Conservation (phyloP, 2,113 vertebrate genomes). For the Megaceryle maxima region DNA sequence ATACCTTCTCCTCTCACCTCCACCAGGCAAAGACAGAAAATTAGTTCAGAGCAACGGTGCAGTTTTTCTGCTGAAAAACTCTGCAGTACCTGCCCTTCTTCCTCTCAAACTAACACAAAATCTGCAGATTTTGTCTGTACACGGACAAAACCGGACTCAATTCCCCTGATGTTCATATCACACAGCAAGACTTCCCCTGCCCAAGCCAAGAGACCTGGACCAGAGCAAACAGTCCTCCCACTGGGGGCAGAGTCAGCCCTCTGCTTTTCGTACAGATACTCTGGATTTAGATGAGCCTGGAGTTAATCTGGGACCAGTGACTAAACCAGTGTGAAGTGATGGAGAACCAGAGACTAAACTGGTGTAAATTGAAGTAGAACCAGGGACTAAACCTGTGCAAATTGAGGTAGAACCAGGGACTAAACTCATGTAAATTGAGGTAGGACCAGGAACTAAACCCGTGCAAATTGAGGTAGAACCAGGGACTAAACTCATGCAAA, state of each 20-base stretch:
- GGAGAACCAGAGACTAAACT: too few relatives aligned
- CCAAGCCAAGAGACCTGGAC: background rate
- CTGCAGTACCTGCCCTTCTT: background rate
- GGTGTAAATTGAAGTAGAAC: too few relatives aligned
- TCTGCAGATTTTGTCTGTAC: background rate
- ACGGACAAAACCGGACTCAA: rapidly evolving
- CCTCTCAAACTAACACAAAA: rapidly evolving
- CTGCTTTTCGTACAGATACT: rapidly evolving
- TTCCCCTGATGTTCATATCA: rapidly evolving
- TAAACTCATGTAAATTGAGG: rapidly evolving
- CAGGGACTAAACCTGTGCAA: too few relatives aligned
- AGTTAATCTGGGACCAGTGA: rapidly evolving
- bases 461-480: too few relatives aligned
- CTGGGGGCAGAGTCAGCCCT: background rate
- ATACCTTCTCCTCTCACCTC: background rate
- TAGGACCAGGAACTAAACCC: too few relatives aligned
- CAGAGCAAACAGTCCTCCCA: background rate
- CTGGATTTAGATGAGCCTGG: background rate
- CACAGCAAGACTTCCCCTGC: background rate
- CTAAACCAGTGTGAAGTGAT: too few relatives aligned
- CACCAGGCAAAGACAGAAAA: background rate
- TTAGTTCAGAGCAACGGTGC: background rate
- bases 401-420: rapidly evolving
- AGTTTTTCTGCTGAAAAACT: background rate
- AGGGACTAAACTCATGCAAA: too few relatives aligned